These are phyloP conservation scores for Calameuta pallipes DNA, from an alignment of 2,888 invertebrate species.

Conservation along the genomic window DNA sequence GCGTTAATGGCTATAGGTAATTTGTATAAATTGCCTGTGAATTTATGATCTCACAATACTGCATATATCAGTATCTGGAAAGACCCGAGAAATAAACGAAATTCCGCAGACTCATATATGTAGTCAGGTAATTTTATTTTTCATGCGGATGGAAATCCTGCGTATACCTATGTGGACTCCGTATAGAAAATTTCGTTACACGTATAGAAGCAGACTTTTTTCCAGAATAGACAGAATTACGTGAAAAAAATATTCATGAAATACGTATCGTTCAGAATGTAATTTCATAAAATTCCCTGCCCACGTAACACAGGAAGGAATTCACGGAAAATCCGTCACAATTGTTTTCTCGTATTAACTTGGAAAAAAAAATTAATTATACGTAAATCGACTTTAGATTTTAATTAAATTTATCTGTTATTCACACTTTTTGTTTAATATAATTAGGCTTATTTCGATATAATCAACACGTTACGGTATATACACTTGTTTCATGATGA, in stretches of 20 bases:
- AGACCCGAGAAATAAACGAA: not conserved
- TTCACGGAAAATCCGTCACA: no score
- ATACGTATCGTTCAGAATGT: no score
- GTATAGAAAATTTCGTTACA: not conserved
- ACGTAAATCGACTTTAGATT: no score
- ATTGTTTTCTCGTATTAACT: no score
- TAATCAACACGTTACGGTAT: not conserved
- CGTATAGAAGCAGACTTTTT: not conserved
- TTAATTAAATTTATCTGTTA: no score
- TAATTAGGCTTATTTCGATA: not conserved
- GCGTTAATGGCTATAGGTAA: slow-evolving; percentile 51
- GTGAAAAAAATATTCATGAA: no score
- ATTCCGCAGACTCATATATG: not conserved
- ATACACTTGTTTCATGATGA: not conserved
- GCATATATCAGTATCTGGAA: not conserved
- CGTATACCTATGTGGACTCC: not conserved
- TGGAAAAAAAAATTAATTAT: no score
- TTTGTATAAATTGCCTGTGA: slow-evolving; percentile 52
- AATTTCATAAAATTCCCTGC: no score
- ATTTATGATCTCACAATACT: slow-evolving; percentile 47
- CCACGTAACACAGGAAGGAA: no score
- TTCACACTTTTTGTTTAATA: not conserved
- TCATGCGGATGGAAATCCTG: not conserved
- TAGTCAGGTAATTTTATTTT: not conserved
- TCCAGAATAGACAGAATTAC: not conserved